Conservation (phyloP, 1,140 invertebrate genomes). For the Brachionus sp. region DNA sequence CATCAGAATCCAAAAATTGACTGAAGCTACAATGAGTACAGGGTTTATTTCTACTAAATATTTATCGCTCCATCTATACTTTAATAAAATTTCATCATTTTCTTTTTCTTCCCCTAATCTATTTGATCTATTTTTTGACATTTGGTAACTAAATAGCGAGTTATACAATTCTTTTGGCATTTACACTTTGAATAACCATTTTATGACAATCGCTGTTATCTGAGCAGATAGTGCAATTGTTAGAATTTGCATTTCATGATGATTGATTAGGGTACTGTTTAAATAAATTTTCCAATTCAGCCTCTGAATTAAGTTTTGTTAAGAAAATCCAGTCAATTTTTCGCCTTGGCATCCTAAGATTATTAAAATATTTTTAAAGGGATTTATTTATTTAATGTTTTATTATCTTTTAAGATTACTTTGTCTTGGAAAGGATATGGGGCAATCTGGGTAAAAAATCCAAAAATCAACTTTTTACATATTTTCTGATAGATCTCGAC, state of each 20-base stretch:
- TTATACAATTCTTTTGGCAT: conserved; percentile 8
- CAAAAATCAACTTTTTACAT: too few species aligned
- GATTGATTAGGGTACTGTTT: not conserved
- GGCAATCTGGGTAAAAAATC: too few species aligned
- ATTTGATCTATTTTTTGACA: not conserved
- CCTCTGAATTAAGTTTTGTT: conserved; percentile 14
- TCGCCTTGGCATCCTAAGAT: conserved; percentile 3
- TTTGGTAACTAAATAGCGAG: not conserved
- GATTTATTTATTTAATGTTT: not conserved
- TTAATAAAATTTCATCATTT: too few species aligned
- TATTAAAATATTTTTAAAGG: not conserved
- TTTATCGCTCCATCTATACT: too few species aligned
- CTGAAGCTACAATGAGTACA: too few species aligned
- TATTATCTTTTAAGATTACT: not conserved
- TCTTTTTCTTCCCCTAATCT: too few species aligned
- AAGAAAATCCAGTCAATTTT: conserved; percentile 31
- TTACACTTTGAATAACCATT: conserved; percentile 21
- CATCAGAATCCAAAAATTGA: too few species aligned
- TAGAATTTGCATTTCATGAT: not conserved
- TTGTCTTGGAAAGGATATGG: too few species aligned
- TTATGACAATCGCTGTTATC: conserved; percentile 23
- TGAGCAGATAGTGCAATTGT: conserved; percentile 23
- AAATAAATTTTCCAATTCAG: conserved; percentile 1
- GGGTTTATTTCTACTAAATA: too few species aligned
- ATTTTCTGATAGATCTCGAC: too few species aligned